These are phyloP conservation scores for Cydia amplana DNA, from an alignment of 1,140 invertebrate species.

Conservation along the genomic window DNA sequence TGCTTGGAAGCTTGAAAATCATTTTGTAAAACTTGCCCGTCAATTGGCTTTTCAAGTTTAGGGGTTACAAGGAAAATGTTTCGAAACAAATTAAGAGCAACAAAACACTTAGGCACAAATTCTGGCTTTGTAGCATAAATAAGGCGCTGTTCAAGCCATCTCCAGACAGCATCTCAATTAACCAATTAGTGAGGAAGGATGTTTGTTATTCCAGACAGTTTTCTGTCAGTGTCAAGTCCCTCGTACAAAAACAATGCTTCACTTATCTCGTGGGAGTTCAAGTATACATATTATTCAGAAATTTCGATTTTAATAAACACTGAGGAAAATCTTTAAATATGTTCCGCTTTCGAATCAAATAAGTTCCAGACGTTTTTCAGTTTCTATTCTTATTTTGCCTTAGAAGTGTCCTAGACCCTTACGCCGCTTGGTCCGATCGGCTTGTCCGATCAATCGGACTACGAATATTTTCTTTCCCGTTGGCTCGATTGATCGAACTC, in stretches of 20 bases:
- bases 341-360: not conserved
- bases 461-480: too few relatives aligned
- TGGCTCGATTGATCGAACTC: too few relatives aligned
- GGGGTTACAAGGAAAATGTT: not conserved
- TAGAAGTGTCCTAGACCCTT: too few relatives aligned
- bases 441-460: too few relatives aligned
- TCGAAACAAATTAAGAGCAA: not conserved
- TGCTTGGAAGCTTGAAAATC: not conserved
- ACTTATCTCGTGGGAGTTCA: too few relatives aligned
- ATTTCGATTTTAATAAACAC: not conserved
- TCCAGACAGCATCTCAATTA: not conserved
- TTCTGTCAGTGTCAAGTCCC: not conserved
- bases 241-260: too few relatives aligned
- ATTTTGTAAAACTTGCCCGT: too few relatives aligned
- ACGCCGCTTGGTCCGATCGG: too few relatives aligned
- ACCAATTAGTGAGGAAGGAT: slow-evolving; percentile 5
- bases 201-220: slow-evolving; percentile 7
- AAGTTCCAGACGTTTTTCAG: not conserved
- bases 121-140: not conserved
- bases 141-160: not conserved
- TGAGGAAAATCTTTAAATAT: too few relatives aligned
- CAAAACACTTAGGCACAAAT: not conserved
- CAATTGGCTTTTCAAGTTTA: not conserved
- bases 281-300: not conserved
- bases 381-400: not conserved